Conservation (phyloP, 2,113 vertebrate species). For the Megaleporinus macrocephalus region DNA sequence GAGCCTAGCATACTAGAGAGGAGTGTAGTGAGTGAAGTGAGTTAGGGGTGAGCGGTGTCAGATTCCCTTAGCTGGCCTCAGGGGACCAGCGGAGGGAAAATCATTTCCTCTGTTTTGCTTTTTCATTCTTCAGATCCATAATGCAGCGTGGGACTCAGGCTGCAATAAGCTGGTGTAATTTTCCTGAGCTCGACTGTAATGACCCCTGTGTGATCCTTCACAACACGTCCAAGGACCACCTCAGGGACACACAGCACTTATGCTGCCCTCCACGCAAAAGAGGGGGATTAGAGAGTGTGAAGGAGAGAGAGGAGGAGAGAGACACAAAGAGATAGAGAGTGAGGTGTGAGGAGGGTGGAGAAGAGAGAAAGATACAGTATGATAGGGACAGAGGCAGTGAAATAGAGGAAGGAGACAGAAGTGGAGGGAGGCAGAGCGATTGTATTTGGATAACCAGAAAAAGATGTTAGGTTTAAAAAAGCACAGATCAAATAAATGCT, state of each 20-base stretch:
- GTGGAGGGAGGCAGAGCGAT: neutral
- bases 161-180: conserved; percentile 50
- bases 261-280: conserved; percentile 21
- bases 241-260: neutral
- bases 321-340: neutral
- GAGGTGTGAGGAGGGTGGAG: neutral
- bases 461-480: neutral
- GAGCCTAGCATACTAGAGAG: neutral
- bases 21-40: neutral
- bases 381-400: neutral
- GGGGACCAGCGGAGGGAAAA: conserved; percentile 14
- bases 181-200: conserved; percentile 42
- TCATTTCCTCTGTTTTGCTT: conserved; percentile 14
- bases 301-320: neutral
- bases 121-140: conserved; percentile 29
- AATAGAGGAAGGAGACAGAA: neutral
- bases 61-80: conserved; percentile 11
- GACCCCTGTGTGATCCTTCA: conserved; percentile 48
- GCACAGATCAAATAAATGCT: neutral
- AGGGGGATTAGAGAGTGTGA: conserved; percentile 11
- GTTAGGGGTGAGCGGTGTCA: neutral
- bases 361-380: neutral
- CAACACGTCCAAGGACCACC: neutral
- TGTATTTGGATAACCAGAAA: too few species aligned
- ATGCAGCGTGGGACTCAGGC: conserved; percentile 27